A percentile compares a stretch with the other conserved stretches of the same genome.
Evolutionary conservation across 2,113 vertebrate species (phyloP).

Genomic region (Fukomys damarensis): DNA sequence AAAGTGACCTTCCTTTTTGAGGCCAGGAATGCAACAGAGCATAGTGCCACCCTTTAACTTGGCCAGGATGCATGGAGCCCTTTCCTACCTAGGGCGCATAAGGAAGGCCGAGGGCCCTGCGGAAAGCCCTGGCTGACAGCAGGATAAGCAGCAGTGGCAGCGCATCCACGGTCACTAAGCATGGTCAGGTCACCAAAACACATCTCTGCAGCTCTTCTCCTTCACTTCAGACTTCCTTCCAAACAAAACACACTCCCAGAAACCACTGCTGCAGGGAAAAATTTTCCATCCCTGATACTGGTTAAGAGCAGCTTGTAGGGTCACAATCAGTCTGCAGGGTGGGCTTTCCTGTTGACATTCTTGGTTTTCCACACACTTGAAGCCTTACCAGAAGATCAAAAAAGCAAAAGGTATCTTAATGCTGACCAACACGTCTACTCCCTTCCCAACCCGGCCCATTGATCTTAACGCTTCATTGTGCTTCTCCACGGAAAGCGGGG

Average conservation of each 20-base stretch:
- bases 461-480: neutral
- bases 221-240: slow-evolving; percentile 20
- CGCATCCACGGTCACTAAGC: neutral
- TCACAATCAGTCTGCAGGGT: neutral
- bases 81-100: neutral
- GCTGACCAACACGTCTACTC: neutral
- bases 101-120: neutral
- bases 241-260: slow-evolving; percentile 4
- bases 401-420: neutral
- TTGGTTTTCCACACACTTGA: neutral
- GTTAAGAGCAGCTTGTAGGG: neutral
- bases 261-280: slow-evolving; percentile 49
- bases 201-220: neutral
- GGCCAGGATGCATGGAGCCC: neutral
- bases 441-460: neutral
- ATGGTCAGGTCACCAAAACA: neutral
- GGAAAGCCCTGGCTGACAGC: neutral
- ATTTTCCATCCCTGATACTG: slow-evolving; percentile 36
- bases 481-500: neutral
- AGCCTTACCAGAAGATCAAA: neutral
- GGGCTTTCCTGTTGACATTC: neutral
- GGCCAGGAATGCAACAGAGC: neutral
- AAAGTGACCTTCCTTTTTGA: neutral
- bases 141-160: neutral
- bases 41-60: neutral